A percentile compares a stretch with the other conserved stretches of the same genome.
These are phyloP conservation scores for Gymnocheta viridis DNA, from an alignment of 2,888 invertebrate genomes.

Conservation along the genomic window DNA sequence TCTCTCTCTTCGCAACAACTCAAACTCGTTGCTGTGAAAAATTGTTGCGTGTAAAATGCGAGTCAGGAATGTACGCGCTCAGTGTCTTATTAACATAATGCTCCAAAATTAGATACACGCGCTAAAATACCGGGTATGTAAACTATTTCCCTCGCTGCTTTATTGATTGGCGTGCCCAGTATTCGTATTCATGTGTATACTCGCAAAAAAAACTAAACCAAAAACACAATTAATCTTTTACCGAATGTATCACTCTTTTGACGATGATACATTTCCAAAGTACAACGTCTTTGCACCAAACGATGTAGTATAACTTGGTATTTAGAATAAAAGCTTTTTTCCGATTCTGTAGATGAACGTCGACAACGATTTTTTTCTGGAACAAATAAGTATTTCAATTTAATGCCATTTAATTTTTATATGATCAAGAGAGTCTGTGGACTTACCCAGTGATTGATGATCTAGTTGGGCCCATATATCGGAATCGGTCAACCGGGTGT, in stretches of 20 bases:
- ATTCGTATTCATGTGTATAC: background rate
- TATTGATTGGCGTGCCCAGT: background rate
- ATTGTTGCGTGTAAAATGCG: background rate
- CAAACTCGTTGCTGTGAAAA: background rate
- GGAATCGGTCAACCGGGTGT: slow-evolving; percentile 89
- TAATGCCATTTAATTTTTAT: background rate
- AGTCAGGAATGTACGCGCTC: slow-evolving; percentile 7
- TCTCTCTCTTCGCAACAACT: too few species aligned
- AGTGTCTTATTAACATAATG: slow-evolving; percentile 73
- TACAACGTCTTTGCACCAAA: slow-evolving; percentile 94
- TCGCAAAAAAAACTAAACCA: background rate
- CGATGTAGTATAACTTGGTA: slow-evolving; percentile 94
- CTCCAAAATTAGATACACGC: slow-evolving; percentile 76
- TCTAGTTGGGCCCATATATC: slow-evolving; percentile 86
- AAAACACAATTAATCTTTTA: slow-evolving; percentile 83
- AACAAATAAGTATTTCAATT: background rate
- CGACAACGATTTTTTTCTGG: slow-evolving; percentile 81
- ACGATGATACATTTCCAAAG: slow-evolving; percentile 93
- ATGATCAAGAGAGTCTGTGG: background rate
- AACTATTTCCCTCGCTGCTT: slow-evolving; percentile 36
- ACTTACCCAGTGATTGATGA: slow-evolving; percentile 79
- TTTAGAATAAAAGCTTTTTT: slow-evolving; percentile 91
- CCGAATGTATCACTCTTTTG: slow-evolving; percentile 92
- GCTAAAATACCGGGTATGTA: slow-evolving; percentile 61
- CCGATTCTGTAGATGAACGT: slow-evolving; percentile 89